A percentile compares a stretch with the other conserved stretches of the same genome.
Conservation (phyloP, 2,113 vertebrate species). For the Etia nguti region DNA sequence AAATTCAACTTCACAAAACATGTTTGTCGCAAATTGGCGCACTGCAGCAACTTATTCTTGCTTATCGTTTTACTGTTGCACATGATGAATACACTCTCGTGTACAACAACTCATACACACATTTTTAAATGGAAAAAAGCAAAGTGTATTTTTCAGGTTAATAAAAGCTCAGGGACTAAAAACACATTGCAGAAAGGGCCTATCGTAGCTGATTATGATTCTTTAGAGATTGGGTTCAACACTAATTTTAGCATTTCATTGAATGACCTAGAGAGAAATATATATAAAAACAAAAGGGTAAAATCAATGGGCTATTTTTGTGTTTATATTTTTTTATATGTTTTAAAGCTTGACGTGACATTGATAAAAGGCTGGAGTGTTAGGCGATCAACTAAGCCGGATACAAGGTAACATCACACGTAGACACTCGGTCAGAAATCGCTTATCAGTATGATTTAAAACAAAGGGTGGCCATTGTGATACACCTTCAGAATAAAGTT, state of each 20-base stretch:
- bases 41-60: not conserved
- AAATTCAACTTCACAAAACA: slow-evolving; percentile 48
- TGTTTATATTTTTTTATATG: not conserved
- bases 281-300: not conserved
- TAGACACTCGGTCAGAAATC: not conserved
- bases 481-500: not conserved
- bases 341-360: not conserved
- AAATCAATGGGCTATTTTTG: not conserved
- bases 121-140: not conserved
- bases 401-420: not conserved
- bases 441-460: not conserved
- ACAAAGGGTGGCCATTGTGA: not conserved
- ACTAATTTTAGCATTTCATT: not conserved
- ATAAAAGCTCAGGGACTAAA: not conserved
- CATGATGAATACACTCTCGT: not conserved
- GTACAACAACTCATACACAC: not conserved
- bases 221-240: not conserved
- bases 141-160: not conserved
- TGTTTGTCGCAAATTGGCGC: slow-evolving; percentile 16
- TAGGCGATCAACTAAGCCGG: not conserved
- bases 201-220: not conserved
- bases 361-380: not conserved
- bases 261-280: not conserved
- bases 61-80: not conserved
- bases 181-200: not conserved